A percentile compares a stretch with the other conserved stretches of the same genome.
Evolutionary conservation across 2,113 vertebrate genomes (phyloP).

Genomic region (Acinonyx jubatus): DNA sequence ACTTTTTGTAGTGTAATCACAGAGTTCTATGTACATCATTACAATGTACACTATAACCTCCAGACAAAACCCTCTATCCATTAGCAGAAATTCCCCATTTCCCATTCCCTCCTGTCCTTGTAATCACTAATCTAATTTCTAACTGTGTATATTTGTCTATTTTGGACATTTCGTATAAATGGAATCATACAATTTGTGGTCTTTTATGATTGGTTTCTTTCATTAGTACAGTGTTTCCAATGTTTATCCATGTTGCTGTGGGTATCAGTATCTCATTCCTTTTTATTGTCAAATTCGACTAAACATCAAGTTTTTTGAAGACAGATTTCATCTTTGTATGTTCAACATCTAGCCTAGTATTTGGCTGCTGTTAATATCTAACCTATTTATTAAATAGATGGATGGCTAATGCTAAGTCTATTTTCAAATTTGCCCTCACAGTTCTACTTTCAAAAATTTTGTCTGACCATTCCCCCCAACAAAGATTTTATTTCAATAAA

Average conservation of each 20-base stretch:
- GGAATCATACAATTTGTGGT: background rate
- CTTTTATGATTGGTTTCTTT: background rate
- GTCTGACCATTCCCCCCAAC: background rate
- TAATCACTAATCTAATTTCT: background rate
- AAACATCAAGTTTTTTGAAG: background rate
- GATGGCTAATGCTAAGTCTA: background rate
- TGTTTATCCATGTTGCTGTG: background rate
- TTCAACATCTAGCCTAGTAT: background rate
- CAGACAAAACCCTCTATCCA: background rate
- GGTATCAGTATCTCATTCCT: background rate
- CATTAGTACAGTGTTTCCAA: background rate
- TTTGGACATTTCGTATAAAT: background rate
- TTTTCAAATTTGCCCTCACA: background rate
- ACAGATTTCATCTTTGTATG: background rate
- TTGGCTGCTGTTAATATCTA: background rate
- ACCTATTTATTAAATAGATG: background rate
- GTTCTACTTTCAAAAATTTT: background rate
- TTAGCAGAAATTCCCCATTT: background rate
- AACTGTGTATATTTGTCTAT: background rate
- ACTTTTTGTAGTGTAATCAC: background rate
- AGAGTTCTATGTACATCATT: background rate
- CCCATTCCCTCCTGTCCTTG: background rate
- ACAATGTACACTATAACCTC: background rate
- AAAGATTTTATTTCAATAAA: background rate
- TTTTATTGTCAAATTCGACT: background rate